Base-by-base conservation (phyloP, 2,113 vertebrate species). In the Tringa solitaria region DNA sequence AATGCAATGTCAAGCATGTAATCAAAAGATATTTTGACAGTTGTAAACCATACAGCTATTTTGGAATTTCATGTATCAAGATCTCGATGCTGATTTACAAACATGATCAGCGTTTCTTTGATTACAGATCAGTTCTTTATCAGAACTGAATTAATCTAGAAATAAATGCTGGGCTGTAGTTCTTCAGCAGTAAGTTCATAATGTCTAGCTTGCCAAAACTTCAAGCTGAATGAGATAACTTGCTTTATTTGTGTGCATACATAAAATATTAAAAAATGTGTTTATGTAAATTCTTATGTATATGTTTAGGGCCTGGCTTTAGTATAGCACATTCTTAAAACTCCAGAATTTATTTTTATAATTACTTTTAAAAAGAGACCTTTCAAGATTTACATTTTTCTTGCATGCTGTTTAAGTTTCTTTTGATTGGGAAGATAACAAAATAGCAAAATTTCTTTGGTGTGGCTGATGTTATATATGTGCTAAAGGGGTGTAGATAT, bases 401-500 rank as follows among this genome's bases (percentile, higher is more conserved):
- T 92, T 59, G 14, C 22, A 23, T 63, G 8, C 15, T 46, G 10
- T 72, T 26, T 74, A 28, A 61, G 14, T 45, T 84, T 56, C 7
- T 56, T 84, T 69, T 80, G 5, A 46, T 77, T 81, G 70, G 51
- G 24, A 80, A 73, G 14, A 65, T 22, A 73, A 91, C 57, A 56
- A 68, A 89, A 51, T 20, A 11, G 30, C 15, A 73, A 48, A 53
- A 82, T 2, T 60, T 37, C 3, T 41, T 46, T 50, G 19, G 23
- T 46, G 30, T 37, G 30, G 6, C 57, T 8, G 2, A 6, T 69
- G 39, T 6, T 6, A 22, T 11, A 0, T 8, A 21, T 10, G 10
- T 78, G 21, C 46, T 93, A 12, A 46, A 45, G 30, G 48, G 54
- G 26, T 39, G 14, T 46, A 72, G 30, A 5, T 77, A 2, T 2